phyloP scores from a whole-genome alignment of 2,113 vertebrate species.

The Oceanites oceanicus region DNA sequence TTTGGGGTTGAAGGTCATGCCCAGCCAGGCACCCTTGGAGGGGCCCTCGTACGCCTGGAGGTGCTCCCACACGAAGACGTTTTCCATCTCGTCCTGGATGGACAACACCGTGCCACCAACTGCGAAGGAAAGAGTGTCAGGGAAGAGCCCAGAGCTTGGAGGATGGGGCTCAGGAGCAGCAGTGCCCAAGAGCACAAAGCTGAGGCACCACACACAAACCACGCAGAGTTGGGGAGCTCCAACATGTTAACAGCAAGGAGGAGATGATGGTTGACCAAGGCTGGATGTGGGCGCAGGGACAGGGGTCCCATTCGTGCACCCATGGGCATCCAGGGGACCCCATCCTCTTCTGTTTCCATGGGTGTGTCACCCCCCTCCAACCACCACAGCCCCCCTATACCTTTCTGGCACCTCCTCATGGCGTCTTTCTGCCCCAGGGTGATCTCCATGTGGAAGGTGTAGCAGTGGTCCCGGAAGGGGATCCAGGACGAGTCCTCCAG shows the following conservation, averaged over 20 bases:
- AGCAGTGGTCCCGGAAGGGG: conserved; percentile 92
- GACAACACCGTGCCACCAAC: conserved; percentile 88
- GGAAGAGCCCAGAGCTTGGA: background rate
- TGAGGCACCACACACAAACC: background rate
- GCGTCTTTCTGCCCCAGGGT: conserved; percentile 86
- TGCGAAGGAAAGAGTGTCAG: conserved; percentile 41
- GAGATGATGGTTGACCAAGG: background rate
- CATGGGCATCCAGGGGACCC: background rate
- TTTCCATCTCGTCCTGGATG: conserved; percentile 91
- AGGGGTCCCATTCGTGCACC: background rate
- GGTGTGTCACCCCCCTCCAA: background rate
- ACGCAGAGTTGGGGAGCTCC: accelerated
- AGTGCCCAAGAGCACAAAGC: background rate
- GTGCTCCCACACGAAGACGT: conserved; percentile 93
- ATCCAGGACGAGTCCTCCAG: conserved; percentile 89
- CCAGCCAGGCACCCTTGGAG: conserved; percentile 91
- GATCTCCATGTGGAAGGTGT: conserved; percentile 91
- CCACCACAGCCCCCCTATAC: conserved; percentile 56
- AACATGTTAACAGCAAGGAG: background rate
- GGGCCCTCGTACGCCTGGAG: conserved; percentile 86
- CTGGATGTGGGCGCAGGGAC: accelerated
- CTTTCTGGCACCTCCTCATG: conserved; percentile 82
- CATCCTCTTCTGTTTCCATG: background rate
- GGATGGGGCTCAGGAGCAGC: background rate
- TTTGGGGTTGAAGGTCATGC: conserved; percentile 89